Base-by-base conservation (phyloP, 2,113 vertebrate species). In the Puntigrus tetrazona region DNA sequence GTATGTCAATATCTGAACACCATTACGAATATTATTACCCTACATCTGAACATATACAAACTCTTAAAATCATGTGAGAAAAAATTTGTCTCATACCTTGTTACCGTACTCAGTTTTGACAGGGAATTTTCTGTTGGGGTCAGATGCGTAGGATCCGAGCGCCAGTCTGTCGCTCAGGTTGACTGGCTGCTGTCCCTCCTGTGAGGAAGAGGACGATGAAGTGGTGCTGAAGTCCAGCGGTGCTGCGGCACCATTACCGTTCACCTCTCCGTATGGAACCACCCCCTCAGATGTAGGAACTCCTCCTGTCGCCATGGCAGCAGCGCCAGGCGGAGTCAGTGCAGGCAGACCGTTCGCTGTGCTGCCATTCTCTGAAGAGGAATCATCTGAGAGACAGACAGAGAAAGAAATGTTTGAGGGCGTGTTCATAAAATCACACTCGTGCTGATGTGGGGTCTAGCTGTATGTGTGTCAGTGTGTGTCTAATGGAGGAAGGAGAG, bases 331-430 rank as follows among this genome's bases (percentile, higher is more conserved):
- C 0, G 96, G 95, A 91, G 97, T 97, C 93, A 98, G 92, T 84
- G 95, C 95, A 73, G 97, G 96, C 88, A 96, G 95, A 85, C 96
- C 96, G 80, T 97, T 96, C 91, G 96, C 97, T n/a, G 87, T 88
- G 0, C 97, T 97, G 93, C 96, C 93, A 82, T 96, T 98, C 94
- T 98, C 97, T 0, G 97, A 99, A 0, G 96, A 98, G 90, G 97
- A 96, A 69, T 99, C 98, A 57, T 98, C 98, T 98, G 94, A 84
- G 83, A 1, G n/a, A 59, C 25, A 50, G 47, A 59, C 25, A 84
- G n/a, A 84, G 65, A 34, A 50, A 43, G n/a, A 72, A 22, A 80
- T 27, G 31, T 50, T 47, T 11, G 65, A 29, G 29, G n/a, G 34
- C 8, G 27, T 36, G 16, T 36, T 36, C 27, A 80, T 20, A 22